Evolutionary conservation across 1,140 invertebrate genomes (phyloP).

Genomic region (Fopius arisanus): DNA sequence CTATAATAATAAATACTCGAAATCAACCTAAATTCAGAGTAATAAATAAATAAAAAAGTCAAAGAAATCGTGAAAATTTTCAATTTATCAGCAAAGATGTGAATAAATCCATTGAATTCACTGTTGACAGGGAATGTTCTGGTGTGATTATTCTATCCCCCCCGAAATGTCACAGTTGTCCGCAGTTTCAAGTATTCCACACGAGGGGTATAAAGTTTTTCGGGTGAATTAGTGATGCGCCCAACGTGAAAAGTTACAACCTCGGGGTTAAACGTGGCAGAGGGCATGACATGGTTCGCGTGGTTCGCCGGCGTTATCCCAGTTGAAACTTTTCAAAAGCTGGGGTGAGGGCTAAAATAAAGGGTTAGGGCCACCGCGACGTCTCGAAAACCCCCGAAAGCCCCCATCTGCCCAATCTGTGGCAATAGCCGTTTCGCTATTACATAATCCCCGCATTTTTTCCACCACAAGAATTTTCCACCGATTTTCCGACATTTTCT

Average conservation of each 20-base stretch:
- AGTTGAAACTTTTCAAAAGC: slow-evolving; percentile 2
- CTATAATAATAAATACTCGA: too few relatives aligned
- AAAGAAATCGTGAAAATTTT: too few relatives aligned
- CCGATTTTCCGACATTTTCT: too few relatives aligned
- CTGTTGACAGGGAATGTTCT: too few relatives aligned
- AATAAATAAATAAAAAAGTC: too few relatives aligned
- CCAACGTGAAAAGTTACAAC: neutral
- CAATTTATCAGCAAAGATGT: too few relatives aligned
- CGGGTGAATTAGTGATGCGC: neutral
- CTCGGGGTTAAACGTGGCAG: neutral
- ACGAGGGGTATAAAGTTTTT: neutral
- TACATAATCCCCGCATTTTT: neutral
- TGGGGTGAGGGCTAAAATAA: neutral
- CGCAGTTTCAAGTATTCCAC: too few relatives aligned
- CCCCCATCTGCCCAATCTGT: neutral
- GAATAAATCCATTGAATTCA: too few relatives aligned
- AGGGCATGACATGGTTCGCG: slow-evolving; percentile 10
- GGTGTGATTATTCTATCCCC: too few relatives aligned
- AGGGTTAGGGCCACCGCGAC: neutral
- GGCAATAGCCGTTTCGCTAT: neutral
- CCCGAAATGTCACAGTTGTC: too few relatives aligned
- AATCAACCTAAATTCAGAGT: too few relatives aligned
- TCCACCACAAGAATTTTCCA: neutral
- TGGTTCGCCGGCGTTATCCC: neutral
- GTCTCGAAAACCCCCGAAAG: neutral